Conservation (phyloP, 2,797 vertebrate genomes). For the Phoeniculus purpureus region DNA sequence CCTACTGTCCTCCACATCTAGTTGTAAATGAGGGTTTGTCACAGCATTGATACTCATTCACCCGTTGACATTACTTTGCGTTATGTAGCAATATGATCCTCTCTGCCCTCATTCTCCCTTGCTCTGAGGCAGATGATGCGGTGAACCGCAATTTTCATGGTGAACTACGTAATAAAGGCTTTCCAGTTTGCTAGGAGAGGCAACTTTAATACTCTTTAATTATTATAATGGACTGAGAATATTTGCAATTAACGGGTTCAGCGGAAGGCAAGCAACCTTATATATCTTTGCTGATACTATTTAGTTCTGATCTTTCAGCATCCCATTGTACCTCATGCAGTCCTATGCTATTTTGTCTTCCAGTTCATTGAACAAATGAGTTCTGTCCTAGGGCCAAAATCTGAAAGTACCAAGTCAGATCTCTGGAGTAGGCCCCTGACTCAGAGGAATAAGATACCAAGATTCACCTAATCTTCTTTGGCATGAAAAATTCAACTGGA, state of each 20-base stretch:
- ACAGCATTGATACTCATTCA: not conserved
- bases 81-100: not conserved
- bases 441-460: not conserved
- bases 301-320: not conserved
- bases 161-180: not conserved
- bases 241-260: not conserved
- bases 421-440: not conserved
- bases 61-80: fast-evolving
- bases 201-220: not conserved
- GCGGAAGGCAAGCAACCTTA: not conserved
- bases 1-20: not conserved
- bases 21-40: not conserved
- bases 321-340: not conserved
- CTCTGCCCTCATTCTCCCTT: not conserved
- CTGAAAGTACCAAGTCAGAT: conserved; percentile 2
- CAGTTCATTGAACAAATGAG: conserved; percentile 18
- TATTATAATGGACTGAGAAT: not conserved
- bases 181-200: not conserved
- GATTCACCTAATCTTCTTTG: conserved; percentile 1
- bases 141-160: not conserved
- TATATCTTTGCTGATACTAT: not conserved
- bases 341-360: not conserved
- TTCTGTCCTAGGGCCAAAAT: conserved; percentile 32
- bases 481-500: conserved; percentile 31
- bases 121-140: not conserved